A percentile compares a stretch with the other conserved stretches of the same genome.
phyloP scores from a whole-genome alignment of 2,888 invertebrate genomes.

The Andrena minutula region DNA sequence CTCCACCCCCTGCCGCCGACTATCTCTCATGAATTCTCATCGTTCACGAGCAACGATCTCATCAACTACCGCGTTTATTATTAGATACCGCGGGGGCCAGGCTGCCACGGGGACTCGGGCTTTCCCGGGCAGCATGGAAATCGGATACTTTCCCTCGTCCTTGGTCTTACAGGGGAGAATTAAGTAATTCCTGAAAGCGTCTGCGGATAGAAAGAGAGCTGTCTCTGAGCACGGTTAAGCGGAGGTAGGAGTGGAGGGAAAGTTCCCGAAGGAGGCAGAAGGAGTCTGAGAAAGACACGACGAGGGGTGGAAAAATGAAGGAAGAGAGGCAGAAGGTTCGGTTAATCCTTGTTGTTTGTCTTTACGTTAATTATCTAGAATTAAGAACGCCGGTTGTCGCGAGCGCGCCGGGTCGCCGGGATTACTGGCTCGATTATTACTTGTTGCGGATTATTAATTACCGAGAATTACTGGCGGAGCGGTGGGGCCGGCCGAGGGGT shows the following conservation, averaged over 20 bases:
- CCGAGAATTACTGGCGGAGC: slow-evolving; percentile 78
- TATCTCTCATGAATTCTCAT: slow-evolving; percentile 23
- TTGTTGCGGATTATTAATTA: slow-evolving; percentile 85
- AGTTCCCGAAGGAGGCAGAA: background rate
- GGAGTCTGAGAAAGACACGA: background rate
- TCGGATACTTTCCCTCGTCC: slow-evolving; percentile 4
- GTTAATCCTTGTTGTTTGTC: slow-evolving; percentile 84
- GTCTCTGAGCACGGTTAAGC: too few relatives aligned
- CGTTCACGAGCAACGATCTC: slow-evolving; percentile 32
- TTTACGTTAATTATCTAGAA: slow-evolving; percentile 85
- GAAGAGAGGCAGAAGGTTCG: slow-evolving; percentile 48
- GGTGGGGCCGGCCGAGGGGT: slow-evolving; percentile 25
- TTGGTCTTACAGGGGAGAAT: slow-evolving; percentile 8
- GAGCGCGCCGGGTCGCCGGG: slow-evolving; percentile 78
- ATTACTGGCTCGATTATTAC: slow-evolving; percentile 84
- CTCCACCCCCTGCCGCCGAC: background rate
- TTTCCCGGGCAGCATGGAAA: slow-evolving; percentile 1
- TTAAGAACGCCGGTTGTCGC: slow-evolving; percentile 81
- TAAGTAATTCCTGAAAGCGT: slow-evolving; percentile 15
- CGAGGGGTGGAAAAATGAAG: slow-evolving; percentile 49
- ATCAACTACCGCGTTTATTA: slow-evolving; percentile 43
- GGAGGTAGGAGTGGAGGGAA: background rate
- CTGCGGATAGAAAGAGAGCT: background rate
- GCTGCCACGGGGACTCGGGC: background rate
- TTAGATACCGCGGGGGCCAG: background rate